A percentile compares a stretch with the other conserved stretches of the same genome.
phyloP scores from a whole-genome alignment of 2,113 vertebrate species.

The Cryptomyrus ogoouensis region DNA sequence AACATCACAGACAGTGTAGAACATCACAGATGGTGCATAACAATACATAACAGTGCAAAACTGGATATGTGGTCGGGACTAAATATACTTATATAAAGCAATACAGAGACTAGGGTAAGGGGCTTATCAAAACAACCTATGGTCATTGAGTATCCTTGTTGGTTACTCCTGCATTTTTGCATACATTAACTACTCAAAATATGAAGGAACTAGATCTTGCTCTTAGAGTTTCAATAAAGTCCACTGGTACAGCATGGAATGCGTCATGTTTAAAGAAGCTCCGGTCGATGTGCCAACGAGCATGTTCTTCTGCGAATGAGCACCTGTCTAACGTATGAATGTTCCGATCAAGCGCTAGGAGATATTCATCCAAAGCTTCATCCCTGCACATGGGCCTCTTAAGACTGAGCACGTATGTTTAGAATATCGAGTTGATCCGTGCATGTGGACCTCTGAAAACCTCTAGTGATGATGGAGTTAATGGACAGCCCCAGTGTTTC shows the following conservation, averaged over 20 bases:
- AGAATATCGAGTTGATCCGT: background rate
- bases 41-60: too few relatives aligned
- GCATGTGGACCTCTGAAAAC: background rate
- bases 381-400: background rate
- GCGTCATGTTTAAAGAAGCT: background rate
- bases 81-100: too few relatives aligned
- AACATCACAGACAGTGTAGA: too few relatives aligned
- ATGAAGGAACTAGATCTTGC: background rate
- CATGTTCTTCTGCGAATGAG: background rate
- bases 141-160: too few relatives aligned
- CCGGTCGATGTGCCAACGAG: background rate
- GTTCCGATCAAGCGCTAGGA: background rate
- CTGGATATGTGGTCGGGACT: too few relatives aligned
- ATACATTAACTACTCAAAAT: background rate
- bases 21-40: too few relatives aligned
- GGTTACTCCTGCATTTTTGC: background rate
- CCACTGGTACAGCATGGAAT: background rate
- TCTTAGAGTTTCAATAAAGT: background rate
- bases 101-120: too few relatives aligned
- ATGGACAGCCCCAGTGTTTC: background rate
- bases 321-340: background rate
- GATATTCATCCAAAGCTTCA: background rate
- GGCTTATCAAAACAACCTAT: too few relatives aligned
- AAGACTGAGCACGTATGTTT: background rate
- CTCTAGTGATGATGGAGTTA: background rate